These are phyloP conservation scores for Orycteropus afer DNA, from an alignment of 2,113 vertebrate species.

Conservation along the genomic window DNA sequence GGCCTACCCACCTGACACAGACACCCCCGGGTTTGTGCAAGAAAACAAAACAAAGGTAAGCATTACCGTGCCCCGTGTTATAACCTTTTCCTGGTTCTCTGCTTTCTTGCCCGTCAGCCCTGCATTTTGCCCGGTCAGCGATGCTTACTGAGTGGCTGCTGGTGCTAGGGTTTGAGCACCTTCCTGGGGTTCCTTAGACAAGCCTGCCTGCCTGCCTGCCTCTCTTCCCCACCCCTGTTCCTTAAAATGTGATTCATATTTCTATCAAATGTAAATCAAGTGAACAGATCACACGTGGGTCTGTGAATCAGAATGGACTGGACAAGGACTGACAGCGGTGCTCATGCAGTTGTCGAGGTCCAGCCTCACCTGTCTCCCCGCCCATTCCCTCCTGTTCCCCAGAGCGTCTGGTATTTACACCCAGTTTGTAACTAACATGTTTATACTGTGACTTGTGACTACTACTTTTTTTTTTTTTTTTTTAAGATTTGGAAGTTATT, in stretches of 20 bases:
- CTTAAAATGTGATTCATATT: background rate
- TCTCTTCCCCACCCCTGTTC: background rate
- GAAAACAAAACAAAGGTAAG: conserved; percentile 96
- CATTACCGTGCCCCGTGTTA: background rate
- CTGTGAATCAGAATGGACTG: background rate
- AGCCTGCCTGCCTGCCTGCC: background rate
- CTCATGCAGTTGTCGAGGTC: background rate
- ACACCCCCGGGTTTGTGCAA: conserved; percentile 94
- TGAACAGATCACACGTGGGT: too few relatives aligned
- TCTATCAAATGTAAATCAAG: background rate
- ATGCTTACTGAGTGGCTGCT: background rate
- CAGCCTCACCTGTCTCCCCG: accelerated
- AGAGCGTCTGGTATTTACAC: background rate
- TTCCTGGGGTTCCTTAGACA: background rate
- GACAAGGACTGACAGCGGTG: too few relatives aligned
- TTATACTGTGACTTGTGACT: background rate
- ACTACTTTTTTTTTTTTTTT: background rate
- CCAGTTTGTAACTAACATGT: background rate
- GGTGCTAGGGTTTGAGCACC: background rate
- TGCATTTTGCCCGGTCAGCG: background rate
- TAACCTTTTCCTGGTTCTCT: background rate
- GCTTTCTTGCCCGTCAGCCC: too few relatives aligned
- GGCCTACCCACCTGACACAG: conserved; percentile 97
- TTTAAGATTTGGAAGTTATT: background rate
- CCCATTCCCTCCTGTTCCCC: background rate